Evolutionary conservation across 2,797 vertebrate genomes (phyloP), one percentile per base, ranked within the genome.

Genomic region (Sebastes hopkinsi): DNA sequence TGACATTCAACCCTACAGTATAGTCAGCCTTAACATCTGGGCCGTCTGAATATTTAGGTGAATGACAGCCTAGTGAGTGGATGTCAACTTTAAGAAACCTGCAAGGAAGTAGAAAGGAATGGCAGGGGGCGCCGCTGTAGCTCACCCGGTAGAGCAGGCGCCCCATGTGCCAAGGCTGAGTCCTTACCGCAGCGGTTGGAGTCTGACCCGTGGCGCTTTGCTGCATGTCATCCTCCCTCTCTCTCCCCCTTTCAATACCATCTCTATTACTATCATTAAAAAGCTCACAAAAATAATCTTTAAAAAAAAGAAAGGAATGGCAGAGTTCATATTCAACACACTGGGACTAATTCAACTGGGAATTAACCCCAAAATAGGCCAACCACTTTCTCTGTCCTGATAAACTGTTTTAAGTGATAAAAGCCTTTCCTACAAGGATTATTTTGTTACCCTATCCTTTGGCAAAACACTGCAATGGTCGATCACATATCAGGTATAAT

Each of bases 291-390:
- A 42, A 42, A 42, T 42, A 7, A 42, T 42, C 38, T 42, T 42
- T 42, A 42, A 42, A 42, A 42, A 38, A 42, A 42, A 42, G 38
- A 16, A 42, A 42, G 38, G 14, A 42, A 42, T 23, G 69, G 58
- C 46, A 67, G 82, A 58, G 86, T 88, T 92, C 86, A 89, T 8
- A 55, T 74, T 79, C 59, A 86, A 87, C 46, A 80, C 84, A 72
- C 64, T 73, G 81, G 52, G 82, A 83, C 79, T 89, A 89, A 91
- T 90, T 90, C 80, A 86, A 87, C 32, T 64, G 82, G 80, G 70
- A 82, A 79, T 18, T 30, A 52, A 70, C 64, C 72, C 67, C 73
- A 77, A 88, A 90, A 85, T 78, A 85, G 85, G 79, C 52, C 85
- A 75, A 29, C 16, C 25, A 12, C 56, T 62, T 78, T 74, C 67